These are phyloP conservation scores for Actinernus sp. DNA, from an alignment of 92 coral and sea anemone genomes.

Conservation along the genomic window DNA sequence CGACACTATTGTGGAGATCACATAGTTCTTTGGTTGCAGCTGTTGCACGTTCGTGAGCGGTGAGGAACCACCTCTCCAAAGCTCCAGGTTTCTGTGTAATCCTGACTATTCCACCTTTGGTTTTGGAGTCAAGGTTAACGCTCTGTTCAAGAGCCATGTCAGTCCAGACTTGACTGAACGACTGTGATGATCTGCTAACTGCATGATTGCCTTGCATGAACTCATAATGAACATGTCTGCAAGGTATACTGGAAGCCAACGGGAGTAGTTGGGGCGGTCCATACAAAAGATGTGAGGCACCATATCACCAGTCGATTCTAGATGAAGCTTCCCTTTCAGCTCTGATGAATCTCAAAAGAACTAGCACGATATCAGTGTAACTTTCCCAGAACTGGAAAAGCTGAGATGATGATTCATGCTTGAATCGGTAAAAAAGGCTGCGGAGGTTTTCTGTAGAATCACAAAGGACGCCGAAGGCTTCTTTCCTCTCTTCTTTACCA, in stretches of 20 bases:
- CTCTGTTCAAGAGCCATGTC: too few species aligned
- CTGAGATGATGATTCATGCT: slow-evolving; percentile 26
- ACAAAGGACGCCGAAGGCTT: slow-evolving; percentile 26
- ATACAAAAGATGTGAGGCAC: slow-evolving; percentile 7
- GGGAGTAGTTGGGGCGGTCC: slow-evolving; percentile 57
- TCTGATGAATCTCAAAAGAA: slow-evolving; percentile 49
- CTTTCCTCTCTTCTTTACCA: slow-evolving; percentile 16
- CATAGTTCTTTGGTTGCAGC: slow-evolving; percentile 18
- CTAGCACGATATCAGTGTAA: slow-evolving; percentile 30
- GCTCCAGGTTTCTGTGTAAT: too few species aligned
- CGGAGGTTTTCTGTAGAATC: slow-evolving; percentile 2
- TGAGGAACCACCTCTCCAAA: too few species aligned
- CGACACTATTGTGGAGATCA: not conserved
- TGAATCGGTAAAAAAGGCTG: slow-evolving; percentile 15
- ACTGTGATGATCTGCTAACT: slow-evolving; percentile 37
- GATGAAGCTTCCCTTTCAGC: slow-evolving; percentile 43
- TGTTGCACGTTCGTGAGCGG: too few species aligned
- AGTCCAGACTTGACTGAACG: slow-evolving; percentile 51
- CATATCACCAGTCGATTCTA: slow-evolving; percentile 9
- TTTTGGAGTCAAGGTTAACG: too few species aligned
- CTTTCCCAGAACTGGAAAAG: slow-evolving; percentile 53
- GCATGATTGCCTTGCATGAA: slow-evolving; percentile 35
- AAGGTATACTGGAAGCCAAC: slow-evolving; percentile 65
- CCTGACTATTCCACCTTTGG: too few species aligned
- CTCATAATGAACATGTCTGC: slow-evolving; percentile 51